These are phyloP conservation scores for Baryphthengus martii DNA, from an alignment of 2,113 vertebrate species.

Conservation along the genomic window DNA sequence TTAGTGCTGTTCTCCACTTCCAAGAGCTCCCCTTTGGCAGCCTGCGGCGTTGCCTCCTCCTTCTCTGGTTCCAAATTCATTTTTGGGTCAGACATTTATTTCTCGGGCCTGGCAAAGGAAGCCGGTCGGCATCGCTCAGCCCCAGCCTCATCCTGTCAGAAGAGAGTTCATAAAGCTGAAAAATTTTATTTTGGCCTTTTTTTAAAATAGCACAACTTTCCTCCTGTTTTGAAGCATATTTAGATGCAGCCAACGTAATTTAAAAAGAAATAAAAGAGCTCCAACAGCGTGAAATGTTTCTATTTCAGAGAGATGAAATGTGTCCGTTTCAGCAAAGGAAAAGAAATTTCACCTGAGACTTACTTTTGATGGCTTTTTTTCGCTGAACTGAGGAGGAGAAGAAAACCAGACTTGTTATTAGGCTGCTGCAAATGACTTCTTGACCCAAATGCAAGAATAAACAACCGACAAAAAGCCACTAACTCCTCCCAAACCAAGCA, in stretches of 20 bases:
- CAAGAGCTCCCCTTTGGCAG: constrained; percentile 69
- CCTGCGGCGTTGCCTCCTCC: constrained; percentile 7
- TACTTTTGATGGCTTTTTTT: neutral
- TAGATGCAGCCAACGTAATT: neutral
- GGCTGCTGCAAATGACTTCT: no score
- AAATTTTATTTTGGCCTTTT: neutral
- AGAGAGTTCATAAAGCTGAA: neutral
- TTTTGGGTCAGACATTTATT: neutral
- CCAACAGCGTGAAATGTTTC: neutral
- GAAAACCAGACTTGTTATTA: neutral
- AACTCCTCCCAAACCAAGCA: neutral
- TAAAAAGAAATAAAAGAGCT: neutral
- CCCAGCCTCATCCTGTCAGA: fast-evolving
- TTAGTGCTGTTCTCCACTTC: constrained; percentile 69
- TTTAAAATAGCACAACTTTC: neutral
- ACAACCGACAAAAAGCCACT: neutral
- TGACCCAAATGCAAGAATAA: neutral
- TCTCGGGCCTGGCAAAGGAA: neutral
- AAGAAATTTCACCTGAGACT: neutral
- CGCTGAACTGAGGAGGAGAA: neutral
- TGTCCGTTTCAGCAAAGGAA: fast-evolving
- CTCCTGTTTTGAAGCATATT: neutral
- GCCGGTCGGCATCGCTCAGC: fast-evolving
- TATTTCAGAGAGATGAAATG: neutral
- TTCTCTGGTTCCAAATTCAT: constrained; percentile 18